Base-by-base conservation (phyloP, 2,797 vertebrate species). In the Bradypus variegatus region DNA sequence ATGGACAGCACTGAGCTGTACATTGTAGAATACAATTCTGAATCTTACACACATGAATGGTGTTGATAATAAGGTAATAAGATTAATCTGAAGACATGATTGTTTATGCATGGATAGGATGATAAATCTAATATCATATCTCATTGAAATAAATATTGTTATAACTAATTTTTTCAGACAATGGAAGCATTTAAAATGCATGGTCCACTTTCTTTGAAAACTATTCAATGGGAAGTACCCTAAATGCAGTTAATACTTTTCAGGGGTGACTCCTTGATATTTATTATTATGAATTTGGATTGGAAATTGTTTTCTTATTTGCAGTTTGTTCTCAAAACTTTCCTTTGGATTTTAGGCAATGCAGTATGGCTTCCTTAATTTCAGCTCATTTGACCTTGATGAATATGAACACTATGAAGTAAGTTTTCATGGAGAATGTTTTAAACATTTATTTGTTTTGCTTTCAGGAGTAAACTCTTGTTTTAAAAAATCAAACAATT, bases 321-420 rank as follows among this genome's bases (percentile, higher is more conserved):
- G 78, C 70, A 91, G 50, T 36, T 86, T 81, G 6, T 95, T 90
- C 86, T 87, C 81, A 89, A 93, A 86, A 92, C 36, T 94, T 94
- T 91, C 76, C 95, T 96, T 94, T 97, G 91, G 88, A 96, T 97
- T 95, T 96, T 96, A 99, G 99, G 99, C 99, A 94, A 97, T 99
- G 97, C 98, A 98, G 25, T 98, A 98, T 95, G 98, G 98, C 95
- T 99, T 99, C 98, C 97, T 99, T 78, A 98, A 99, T 97, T 99
- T 99, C 97, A 97, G 97, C 94, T 97, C 97, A 8, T 99, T 99
- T 97, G 98, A 99, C 92, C 98, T 99, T 96, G 98, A 98, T 89
- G 99, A 99, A 97, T 99, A 99, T 93, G 99, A 99, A 94, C 98
- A 99, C 97, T 99, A 99, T 94, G 99, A 99, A 97, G 98, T 98